phyloP scores from a whole-genome alignment of 2,888 invertebrate genomes.

The Euzophera pinguis region DNA sequence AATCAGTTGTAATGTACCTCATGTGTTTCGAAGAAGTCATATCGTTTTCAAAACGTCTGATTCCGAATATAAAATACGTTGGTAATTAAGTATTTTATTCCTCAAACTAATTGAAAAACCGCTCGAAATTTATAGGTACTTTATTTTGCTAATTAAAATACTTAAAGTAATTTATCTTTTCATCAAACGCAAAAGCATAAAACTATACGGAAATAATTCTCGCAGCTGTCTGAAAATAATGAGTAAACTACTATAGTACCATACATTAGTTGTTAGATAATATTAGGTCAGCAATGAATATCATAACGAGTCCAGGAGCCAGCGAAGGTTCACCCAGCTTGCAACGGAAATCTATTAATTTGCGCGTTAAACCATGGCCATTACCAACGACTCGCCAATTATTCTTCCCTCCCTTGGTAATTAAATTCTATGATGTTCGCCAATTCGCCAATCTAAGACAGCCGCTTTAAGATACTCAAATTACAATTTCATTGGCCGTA shows the following conservation, averaged over 20 bases:
- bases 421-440: slow-evolving; percentile 74
- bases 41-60: too few relatives aligned
- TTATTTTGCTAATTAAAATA: too few relatives aligned
- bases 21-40: too few relatives aligned
- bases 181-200: too few relatives aligned
- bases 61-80: too few relatives aligned
- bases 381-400: slow-evolving; percentile 72
- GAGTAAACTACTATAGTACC: slow-evolving; percentile 33
- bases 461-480: slow-evolving; percentile 71
- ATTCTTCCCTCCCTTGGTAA: slow-evolving; percentile 68
- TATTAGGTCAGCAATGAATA: slow-evolving; percentile 65
- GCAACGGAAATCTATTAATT: slow-evolving; percentile 72
- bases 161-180: too few relatives aligned
- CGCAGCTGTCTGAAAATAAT: slow-evolving; percentile 26
- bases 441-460: slow-evolving; percentile 73
- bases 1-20: too few relatives aligned
- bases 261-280: slow-evolving; percentile 31
- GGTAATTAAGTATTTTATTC: too few relatives aligned
- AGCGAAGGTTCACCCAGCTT: slow-evolving; percentile 43
- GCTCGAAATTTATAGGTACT: too few relatives aligned
- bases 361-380: slow-evolving; percentile 64
- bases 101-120: too few relatives aligned
- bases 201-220: background rate
- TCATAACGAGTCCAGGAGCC: slow-evolving; percentile 44
- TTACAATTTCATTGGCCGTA: slow-evolving; percentile 68